Conservation (phyloP, 2,797 vertebrate species). For the Sebastolobus altivelis region DNA sequence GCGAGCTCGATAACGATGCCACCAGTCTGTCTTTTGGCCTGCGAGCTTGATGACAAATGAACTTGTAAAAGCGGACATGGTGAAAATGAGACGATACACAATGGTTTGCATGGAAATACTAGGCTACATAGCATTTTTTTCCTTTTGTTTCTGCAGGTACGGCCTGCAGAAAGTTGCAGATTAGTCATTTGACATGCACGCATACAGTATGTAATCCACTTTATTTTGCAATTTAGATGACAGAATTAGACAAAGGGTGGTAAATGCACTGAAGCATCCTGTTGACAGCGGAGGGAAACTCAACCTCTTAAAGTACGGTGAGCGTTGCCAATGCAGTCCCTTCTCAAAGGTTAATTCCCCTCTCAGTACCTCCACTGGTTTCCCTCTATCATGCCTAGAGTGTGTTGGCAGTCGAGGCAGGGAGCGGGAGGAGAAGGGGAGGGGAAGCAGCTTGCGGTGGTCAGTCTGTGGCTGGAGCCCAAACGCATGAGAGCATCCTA, state of each 20-base stretch:
- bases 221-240: conserved; percentile 42
- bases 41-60: conserved; percentile 45
- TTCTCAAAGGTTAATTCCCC: conserved; percentile 39
- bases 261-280: conserved; percentile 30
- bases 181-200: background rate
- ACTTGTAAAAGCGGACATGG: conserved; percentile 17
- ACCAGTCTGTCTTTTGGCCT: conserved; percentile 37
- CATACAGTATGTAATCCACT: conserved; percentile 7
- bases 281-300: conserved; percentile 20
- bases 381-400: conserved; percentile 9
- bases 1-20: conserved; percentile 55
- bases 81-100: conserved; percentile 16
- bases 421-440: background rate
- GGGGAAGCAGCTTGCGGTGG: conserved; percentile 3
- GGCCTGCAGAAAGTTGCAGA: background rate
- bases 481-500: background rate
- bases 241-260: conserved; percentile 17
- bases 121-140: background rate
- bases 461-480: background rate
- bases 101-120: background rate
- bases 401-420: conserved; percentile 24
- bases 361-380: conserved; percentile 22
- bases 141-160: background rate
- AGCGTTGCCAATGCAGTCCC: conserved; percentile 18
- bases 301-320: conserved; percentile 8